Base-by-base conservation (phyloP, 2,888 invertebrate species). In the Nomada goodeniana region DNA sequence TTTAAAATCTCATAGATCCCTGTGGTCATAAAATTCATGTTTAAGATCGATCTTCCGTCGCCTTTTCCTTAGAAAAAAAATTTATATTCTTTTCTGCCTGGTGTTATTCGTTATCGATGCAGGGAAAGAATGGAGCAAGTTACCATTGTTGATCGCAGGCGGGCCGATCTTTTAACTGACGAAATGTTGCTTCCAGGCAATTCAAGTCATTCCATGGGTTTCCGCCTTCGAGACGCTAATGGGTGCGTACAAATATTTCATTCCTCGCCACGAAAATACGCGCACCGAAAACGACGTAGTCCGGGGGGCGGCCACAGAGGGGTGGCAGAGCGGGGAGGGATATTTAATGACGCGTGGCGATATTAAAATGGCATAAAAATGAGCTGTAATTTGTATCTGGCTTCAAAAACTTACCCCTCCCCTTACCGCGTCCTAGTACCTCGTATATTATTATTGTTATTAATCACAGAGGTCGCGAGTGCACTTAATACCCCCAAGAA, bases 291-390 rank as follows among this genome's bases (percentile, higher is more conserved):
- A 61, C 69, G 75, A 60, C 73, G 70, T 60, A 55, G 79, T 70
- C 44, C 36, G 29, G 29, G 42, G 64, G 55, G 57, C 11, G 57
- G 59, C 29, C 74, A 36, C 42, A 59, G 72, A 72, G 67, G 71
- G 85, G 81, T 76, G 64, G 85, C 76, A 63, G 67, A 78, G 91
- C 90, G 23, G 23, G 23, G 76, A 89, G 90, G 91, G 91, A 91
- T 91, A 93, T 91, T 93, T 93, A 93, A 93, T 93, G 93, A 92
- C 91, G 92, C 92, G 92, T 93, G 91, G 92, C 90, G 92, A 93
- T 93, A 93, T 93, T 93, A 93, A 93, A 93, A 93, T 92, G 92
- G 93, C 92, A 93, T 93, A 93, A 93, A 93, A 93, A 93, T 93
- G 93, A 93, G 93, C 91, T 91, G 93, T 91, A 93, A 93, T 93